phyloP scores from a whole-genome alignment of 1,140 invertebrate species.

The Tetragnatha versicolor region DNA sequence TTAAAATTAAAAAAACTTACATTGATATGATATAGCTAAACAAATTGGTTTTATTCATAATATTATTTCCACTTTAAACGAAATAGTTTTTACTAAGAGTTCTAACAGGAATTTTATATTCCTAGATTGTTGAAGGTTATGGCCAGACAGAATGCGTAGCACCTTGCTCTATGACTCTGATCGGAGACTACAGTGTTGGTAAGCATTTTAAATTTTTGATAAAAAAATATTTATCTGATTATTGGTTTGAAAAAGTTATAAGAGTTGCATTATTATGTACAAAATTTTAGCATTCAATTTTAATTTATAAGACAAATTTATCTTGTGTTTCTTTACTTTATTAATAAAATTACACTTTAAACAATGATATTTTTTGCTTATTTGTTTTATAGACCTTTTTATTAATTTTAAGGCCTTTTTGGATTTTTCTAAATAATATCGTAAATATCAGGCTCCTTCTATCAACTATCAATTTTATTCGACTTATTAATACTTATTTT shows the following conservation, averaged over 20 bases:
- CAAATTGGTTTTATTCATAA: too few relatives aligned
- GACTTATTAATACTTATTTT: too few relatives aligned
- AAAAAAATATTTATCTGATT: not conserved
- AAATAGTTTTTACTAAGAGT: too few relatives aligned
- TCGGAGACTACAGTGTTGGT: slow-evolving; percentile 87
- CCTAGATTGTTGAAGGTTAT: slow-evolving; percentile 85
- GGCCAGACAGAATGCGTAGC: slow-evolving; percentile 97
- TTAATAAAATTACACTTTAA: not conserved
- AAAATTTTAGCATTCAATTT: too few relatives aligned
- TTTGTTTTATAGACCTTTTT: not conserved
- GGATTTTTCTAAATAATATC: too few relatives aligned
- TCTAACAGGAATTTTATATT: not conserved
- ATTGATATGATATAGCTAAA: too few relatives aligned
- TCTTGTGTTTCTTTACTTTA: not conserved
- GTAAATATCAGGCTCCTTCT: too few relatives aligned
- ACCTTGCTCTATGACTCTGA: slow-evolving; percentile 90
- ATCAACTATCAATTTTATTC: too few relatives aligned
- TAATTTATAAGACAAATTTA: not conserved
- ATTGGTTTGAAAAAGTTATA: not conserved
- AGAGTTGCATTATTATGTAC: too few relatives aligned
- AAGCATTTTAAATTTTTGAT: not conserved
- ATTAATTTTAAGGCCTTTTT: not conserved
- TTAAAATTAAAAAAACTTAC: too few relatives aligned
- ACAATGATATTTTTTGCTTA: not conserved
- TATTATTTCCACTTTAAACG: too few relatives aligned